phyloP scores from a whole-genome alignment of 2,113 vertebrate species.

The Phocoena phocoena region DNA sequence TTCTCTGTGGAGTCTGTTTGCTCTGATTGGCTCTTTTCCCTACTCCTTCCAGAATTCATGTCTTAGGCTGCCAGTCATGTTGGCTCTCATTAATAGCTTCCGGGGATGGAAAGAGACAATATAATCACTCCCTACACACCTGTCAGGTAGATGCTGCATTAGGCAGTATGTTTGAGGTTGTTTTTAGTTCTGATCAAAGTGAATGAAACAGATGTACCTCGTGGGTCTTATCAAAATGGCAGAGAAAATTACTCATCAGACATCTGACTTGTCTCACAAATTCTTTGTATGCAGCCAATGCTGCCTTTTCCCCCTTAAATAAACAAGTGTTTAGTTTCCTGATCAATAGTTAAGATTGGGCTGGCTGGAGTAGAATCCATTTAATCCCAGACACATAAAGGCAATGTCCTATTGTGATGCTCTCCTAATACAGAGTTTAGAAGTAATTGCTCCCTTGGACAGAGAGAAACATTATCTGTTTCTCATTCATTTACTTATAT shows the following conservation, averaged over 20 bases:
- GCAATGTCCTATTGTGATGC: neutral
- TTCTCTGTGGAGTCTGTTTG: neutral
- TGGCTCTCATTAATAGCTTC: constrained; percentile 31
- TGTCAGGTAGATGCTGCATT: constrained; percentile 57
- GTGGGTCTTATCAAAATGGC: constrained; percentile 54
- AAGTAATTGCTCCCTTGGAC: constrained; percentile 29
- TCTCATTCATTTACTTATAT: neutral
- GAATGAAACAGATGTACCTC: constrained; percentile 69
- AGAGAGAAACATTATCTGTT: neutral
- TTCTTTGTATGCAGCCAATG: neutral
- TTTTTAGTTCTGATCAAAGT: constrained; percentile 70
- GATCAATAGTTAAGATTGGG: constrained; percentile 56
- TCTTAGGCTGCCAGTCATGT: neutral
- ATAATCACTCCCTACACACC: constrained; percentile 41
- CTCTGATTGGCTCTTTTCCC: neutral
- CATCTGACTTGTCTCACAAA: neutral
- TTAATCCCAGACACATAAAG: constrained; percentile 23
- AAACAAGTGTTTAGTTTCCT: constrained; percentile 44
- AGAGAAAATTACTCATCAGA: constrained; percentile 61
- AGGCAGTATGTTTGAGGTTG: constrained; percentile 54
- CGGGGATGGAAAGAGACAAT: neutral
- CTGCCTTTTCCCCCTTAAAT: constrained; percentile 22
- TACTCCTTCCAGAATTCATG: neutral
- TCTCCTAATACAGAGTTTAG: neutral
- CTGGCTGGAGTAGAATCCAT: neutral